Percentiles rank a stretch among this genome's conserved stretches.
Evolutionary conservation across 1,140 invertebrate species (phyloP).

Genomic region (Cyphomyrmex costatus): DNA sequence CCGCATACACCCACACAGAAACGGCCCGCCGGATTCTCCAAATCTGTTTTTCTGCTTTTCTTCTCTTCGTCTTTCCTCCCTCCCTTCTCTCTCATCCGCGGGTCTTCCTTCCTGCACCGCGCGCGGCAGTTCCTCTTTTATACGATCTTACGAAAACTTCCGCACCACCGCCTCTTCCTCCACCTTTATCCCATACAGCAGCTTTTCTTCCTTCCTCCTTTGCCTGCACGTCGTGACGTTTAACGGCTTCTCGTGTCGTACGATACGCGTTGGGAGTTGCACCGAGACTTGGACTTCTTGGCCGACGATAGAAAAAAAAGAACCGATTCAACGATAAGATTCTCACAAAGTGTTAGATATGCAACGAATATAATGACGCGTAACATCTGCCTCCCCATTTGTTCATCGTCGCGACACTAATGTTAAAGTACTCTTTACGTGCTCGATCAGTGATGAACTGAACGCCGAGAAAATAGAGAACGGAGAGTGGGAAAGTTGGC

Average conservation of each 20-base stretch:
- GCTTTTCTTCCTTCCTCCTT: slow-evolving; percentile 63
- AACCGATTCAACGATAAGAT: not conserved
- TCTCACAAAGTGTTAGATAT: not conserved
- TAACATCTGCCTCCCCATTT: not conserved
- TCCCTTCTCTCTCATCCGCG: slow-evolving; percentile 16
- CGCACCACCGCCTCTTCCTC: slow-evolving; percentile 53
- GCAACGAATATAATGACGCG: slow-evolving; percentile 15
- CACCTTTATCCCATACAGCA: slow-evolving; percentile 37
- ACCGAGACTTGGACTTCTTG: slow-evolving; percentile 7
- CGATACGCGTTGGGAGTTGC: slow-evolving; percentile 9
- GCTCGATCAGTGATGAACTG: slow-evolving; percentile 28
- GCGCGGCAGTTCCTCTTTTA: slow-evolving; percentile 64
- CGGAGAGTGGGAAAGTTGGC: not conserved
- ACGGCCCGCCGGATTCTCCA: slow-evolving; percentile 54
- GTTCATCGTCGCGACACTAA: not conserved
- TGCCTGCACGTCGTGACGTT: slow-evolving; percentile 54
- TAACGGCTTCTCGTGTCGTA: slow-evolving; percentile 56
- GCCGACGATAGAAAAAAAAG: not conserved
- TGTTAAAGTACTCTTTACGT: slow-evolving; percentile 13
- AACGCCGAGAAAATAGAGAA: not conserved
- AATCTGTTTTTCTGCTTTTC: slow-evolving; percentile 68
- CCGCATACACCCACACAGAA: slow-evolving; percentile 22
- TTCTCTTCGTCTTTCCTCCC: slow-evolving; percentile 17
- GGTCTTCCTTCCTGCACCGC: slow-evolving; percentile 52
- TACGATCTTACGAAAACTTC: slow-evolving; percentile 74